Evolutionary conservation across 1,140 invertebrate genomes (phyloP).

Genomic region (Daktulosphaira vitifoliae): DNA sequence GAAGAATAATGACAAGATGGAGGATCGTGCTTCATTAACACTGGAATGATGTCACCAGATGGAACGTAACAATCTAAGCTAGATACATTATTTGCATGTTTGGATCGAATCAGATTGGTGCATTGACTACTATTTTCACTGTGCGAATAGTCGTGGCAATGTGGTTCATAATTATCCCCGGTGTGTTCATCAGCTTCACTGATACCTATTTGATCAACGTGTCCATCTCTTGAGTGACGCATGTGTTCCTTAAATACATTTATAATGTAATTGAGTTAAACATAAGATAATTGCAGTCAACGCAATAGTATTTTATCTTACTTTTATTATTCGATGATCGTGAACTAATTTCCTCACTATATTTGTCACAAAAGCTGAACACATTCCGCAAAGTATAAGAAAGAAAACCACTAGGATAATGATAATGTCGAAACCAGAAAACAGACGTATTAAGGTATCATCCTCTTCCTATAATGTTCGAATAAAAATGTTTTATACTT

Average conservation of each 20-base stretch:
- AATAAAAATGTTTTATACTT: too few species aligned
- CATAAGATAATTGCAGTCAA: too few species aligned
- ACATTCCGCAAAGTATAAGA: constrained; percentile 76
- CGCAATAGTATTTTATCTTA: constrained; percentile 43
- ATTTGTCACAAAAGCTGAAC: constrained; percentile 74
- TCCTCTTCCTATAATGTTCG: constrained; percentile 5
- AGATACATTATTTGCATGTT: constrained; percentile 26
- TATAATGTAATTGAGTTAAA: background rate
- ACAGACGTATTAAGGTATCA: background rate
- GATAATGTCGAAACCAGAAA: constrained; percentile 53
- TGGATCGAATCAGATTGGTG: constrained; percentile 14
- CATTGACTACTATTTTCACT: constrained; percentile 29
- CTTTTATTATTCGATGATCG: constrained; percentile 75
- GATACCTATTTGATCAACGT: constrained; percentile 59
- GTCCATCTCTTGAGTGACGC: constrained; percentile 64
- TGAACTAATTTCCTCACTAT: constrained; percentile 72
- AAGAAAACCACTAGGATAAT: constrained; percentile 85
- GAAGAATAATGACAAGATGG: constrained; percentile 11
- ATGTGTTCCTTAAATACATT: constrained; percentile 60
- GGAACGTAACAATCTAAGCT: constrained; percentile 31
- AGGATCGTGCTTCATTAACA: constrained; percentile 22
- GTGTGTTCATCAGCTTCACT: constrained; percentile 18
- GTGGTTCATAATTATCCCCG: background rate
- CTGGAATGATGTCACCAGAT: constrained; percentile 25
- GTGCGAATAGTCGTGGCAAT: constrained; percentile 12